Evolutionary conservation across 2,888 invertebrate species (phyloP).

Genomic region (Tenthredo livida): DNA sequence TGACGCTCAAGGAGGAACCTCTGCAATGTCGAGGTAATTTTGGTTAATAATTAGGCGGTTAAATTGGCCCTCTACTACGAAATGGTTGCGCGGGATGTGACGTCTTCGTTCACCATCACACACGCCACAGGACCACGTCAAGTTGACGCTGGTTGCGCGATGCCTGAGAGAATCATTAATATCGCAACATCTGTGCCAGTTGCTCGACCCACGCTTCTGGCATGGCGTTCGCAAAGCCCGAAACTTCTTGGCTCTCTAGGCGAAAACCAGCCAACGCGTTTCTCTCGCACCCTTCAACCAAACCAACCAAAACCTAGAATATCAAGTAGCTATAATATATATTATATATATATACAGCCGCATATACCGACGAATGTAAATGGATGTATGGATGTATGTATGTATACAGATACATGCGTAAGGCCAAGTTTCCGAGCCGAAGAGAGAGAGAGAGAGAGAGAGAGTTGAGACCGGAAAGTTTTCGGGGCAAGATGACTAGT

Average conservation of each 20-base stretch:
- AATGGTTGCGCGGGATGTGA: constrained; percentile 30
- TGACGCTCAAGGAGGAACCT: neutral
- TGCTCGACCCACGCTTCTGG: constrained; percentile 36
- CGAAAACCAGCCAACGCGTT: constrained; percentile 46
- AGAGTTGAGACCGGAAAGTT: neutral
- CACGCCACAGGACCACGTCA: constrained; percentile 33
- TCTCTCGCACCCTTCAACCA: constrained; percentile 28
- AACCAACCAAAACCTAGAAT: constrained; percentile 8
- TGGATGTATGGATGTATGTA: neutral
- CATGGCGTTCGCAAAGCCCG: constrained; percentile 33
- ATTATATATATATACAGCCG: constrained; percentile 20
- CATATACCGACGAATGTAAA: constrained; percentile 7
- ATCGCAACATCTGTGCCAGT: constrained; percentile 54
- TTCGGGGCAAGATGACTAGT: constrained; percentile 13
- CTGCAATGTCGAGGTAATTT: neutral
- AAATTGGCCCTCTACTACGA: constrained; percentile 4
- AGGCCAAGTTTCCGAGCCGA: neutral
- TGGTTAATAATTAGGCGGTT: constrained; percentile 26
- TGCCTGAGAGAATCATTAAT: constrained; percentile 54
- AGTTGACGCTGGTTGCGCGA: constrained; percentile 8
- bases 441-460: neutral
- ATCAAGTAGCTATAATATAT: constrained; percentile 39
- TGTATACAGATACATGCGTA: constrained; percentile 6
- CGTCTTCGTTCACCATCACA: constrained; percentile 14
- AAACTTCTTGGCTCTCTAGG: constrained; percentile 49